Conservation (phyloP, 64 coral and sea anemone species). For the Hydrozoanthus tunicans region DNA sequence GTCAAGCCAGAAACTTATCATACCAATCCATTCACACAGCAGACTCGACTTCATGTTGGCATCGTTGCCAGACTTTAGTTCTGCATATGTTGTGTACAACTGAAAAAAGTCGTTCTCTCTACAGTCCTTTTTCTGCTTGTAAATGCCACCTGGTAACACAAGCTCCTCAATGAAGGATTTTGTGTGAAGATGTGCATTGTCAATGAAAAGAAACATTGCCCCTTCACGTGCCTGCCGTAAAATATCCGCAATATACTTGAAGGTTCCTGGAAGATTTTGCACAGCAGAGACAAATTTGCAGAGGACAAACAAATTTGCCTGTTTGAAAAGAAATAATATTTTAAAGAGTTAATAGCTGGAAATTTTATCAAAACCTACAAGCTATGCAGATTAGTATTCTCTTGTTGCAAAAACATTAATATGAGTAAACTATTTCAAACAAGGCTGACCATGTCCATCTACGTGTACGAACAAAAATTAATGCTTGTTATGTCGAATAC, state of each 20-base stretch:
- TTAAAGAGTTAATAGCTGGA: neutral
- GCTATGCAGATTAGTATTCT: too few species aligned
- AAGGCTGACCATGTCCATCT: too few species aligned
- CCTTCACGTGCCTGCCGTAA: constrained; percentile 66
- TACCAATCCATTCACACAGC: constrained; percentile 86
- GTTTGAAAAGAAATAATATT: neutral
- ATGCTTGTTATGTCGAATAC: too few species aligned
- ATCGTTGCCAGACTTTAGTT: constrained; percentile 82
- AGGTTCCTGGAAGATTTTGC: constrained; percentile 88
- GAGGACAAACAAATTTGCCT: constrained; percentile 91
- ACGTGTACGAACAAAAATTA: too few species aligned
- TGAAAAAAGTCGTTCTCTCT: constrained; percentile 78
- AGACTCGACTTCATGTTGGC: constrained; percentile 71
- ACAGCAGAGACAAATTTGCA: constrained; percentile 97
- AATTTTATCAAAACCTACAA: too few species aligned
- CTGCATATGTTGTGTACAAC: constrained; percentile 95
- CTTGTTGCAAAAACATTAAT: too few species aligned
- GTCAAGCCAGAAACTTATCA: constrained; percentile 91
- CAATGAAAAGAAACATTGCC: constrained; percentile 91
- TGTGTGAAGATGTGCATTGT: constrained; percentile 97
- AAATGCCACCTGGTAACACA: constrained; percentile 75
- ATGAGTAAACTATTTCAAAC: too few species aligned
- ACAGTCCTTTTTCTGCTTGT: constrained; percentile 69
- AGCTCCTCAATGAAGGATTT: constrained; percentile 95
- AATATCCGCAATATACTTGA: constrained; percentile 70